Base-by-base conservation (phyloP, 2,797 vertebrate genomes). In the Acanthopagrus latus region DNA sequence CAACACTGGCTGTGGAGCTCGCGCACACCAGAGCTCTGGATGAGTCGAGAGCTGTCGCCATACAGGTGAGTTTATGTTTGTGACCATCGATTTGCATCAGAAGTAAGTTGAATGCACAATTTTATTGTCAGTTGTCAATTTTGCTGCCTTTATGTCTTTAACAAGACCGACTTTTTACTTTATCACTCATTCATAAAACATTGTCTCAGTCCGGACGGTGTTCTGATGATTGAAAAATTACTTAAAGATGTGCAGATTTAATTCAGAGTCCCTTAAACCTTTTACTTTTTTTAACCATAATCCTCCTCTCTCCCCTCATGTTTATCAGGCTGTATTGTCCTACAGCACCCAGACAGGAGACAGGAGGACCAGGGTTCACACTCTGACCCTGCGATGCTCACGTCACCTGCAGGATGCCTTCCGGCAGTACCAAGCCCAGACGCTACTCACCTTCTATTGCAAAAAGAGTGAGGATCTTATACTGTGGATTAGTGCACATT, bases 401-500 rank as follows among this genome's bases (percentile, higher is more conserved):
- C 86, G 13, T 41, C 92, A 92, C 57, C 93, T 95, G 2, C 92
- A 94, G 87, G 95, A 96, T 46, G 74, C 91, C 7, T 96, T 96
- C 81, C 88, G 95, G 43, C 92, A 92, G 79, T 95, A 87, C 82
- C 95, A 96, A 88, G 95, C 95, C 4, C 95, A 96, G 82, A 95
- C 95, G 0, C 87, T 96, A 0, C 95, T 96, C 54, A 80, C 93
- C 27, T 96, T 95, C 84, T 96, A 95, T 90, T 94, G 95, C 93
- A 96, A 96, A 81, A 95, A 94, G 78, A 92, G 95, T 95, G 87
- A 77, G 89, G 13, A 27, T 25, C 21, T 27, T 16, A 0, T n/a
- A 1, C 58, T 27, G 0, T 16, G 47, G n/a, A 38, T 2, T 0
- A 54, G 0, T 55, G 38, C 25, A 20, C 44, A 17, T 56, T n/a